Percentiles rank a stretch among this genome's conserved stretches.
Evolutionary conservation across 2,113 vertebrate genomes (phyloP).

Genomic region (Elanoides forficatus): DNA sequence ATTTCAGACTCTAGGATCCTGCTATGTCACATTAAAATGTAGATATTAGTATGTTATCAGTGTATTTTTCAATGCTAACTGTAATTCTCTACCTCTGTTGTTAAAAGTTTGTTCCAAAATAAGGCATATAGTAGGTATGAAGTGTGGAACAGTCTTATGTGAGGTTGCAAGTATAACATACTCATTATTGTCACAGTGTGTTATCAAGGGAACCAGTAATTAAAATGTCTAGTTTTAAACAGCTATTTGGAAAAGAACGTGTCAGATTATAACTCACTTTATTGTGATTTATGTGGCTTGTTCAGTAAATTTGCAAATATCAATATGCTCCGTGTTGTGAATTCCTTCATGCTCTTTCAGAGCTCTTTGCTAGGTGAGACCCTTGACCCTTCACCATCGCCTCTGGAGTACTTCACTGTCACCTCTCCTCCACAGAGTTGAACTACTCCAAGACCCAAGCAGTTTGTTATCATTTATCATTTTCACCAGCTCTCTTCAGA

Average conservation of each 20-base stretch:
- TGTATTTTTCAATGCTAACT: neutral
- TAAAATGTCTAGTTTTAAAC: neutral
- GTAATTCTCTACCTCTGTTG: neutral
- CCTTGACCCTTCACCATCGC: neutral
- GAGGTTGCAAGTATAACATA: neutral
- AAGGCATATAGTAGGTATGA: neutral
- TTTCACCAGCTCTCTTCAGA: neutral
- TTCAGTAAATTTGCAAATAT: neutral
- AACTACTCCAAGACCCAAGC: neutral
- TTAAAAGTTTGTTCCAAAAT: neutral
- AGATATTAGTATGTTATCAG: neutral
- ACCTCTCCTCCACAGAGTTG: neutral
- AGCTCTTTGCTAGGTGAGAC: neutral
- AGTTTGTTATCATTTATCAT: neutral
- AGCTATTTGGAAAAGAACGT: neutral
- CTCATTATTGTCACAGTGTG: neutral
- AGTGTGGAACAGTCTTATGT: neutral
- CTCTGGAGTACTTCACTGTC: neutral
- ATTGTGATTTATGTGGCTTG: neutral
- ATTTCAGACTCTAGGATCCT: neutral
- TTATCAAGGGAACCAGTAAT: neutral
- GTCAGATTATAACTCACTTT: neutral
- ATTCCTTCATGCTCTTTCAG: neutral
- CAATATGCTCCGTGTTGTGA: fast-evolving
- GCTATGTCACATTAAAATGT: neutral